Percentiles rank a stretch among this genome's conserved stretches.
phyloP scores from a whole-genome alignment of 2,888 invertebrate species.

The Ophion obscuratus region DNA sequence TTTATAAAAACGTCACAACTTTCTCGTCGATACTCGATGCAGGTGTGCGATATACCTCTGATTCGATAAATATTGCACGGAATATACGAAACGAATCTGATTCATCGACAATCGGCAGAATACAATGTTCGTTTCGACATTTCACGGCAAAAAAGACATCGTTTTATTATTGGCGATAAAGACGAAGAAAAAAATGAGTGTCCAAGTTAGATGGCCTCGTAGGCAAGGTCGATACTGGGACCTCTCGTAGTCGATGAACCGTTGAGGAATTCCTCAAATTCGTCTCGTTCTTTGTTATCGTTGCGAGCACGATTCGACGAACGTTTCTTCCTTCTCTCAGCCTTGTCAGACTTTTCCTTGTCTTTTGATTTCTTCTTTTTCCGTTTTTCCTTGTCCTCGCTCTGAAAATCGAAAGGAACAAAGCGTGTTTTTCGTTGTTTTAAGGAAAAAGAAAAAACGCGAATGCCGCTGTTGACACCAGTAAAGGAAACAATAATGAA shows the following conservation, averaged over 20 bases:
- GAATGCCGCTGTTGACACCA: neutral
- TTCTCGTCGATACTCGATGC: slow-evolving; percentile 8
- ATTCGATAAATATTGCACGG: slow-evolving; percentile 27
- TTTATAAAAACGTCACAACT: slow-evolving; percentile 11
- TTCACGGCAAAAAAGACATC: slow-evolving; percentile 31
- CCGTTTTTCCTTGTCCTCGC: slow-evolving; percentile 86
- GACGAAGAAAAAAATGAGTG: neutral
- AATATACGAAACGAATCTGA: slow-evolving; percentile 22
- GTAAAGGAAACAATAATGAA: slow-evolving; percentile 11
- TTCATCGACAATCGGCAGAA: slow-evolving; percentile 38
- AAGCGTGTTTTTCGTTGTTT: neutral
- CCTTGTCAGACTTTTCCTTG: slow-evolving; percentile 85
- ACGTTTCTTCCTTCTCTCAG: slow-evolving; percentile 84
- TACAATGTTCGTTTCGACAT: slow-evolving; percentile 16
- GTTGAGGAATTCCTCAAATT: slow-evolving; percentile 88
- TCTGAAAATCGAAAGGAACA: slow-evolving; percentile 72
- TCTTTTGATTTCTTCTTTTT: slow-evolving; percentile 85
- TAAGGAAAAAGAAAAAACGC: neutral
- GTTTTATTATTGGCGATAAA: neutral
- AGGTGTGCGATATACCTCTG: neutral
- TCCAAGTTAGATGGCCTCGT: slow-evolving; percentile 86
- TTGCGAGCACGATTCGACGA: slow-evolving; percentile 82
- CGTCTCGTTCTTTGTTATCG: slow-evolving; percentile 84
- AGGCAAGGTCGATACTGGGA: slow-evolving; percentile 85
- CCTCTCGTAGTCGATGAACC: slow-evolving; percentile 85